Percentiles rank a stretch among this genome's conserved stretches.
These are phyloP conservation scores for Nipponia nippon DNA, from an alignment of 2,113 vertebrate genomes.

Conservation along the genomic window DNA sequence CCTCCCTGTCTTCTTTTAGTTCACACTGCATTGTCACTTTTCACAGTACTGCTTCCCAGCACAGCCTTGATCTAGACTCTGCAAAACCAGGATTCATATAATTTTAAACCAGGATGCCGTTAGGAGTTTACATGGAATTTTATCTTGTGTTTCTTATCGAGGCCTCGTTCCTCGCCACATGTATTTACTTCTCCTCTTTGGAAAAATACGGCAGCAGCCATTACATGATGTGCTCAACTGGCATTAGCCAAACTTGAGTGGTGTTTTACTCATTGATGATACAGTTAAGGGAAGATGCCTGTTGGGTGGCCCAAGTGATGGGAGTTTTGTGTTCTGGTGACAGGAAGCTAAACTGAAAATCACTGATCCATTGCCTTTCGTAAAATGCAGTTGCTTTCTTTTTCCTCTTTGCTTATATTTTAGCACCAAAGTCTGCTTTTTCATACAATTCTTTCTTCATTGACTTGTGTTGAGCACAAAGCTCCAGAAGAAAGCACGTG, in stretches of 20 bases:
- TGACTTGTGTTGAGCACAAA: not conserved
- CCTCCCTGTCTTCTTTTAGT: not conserved
- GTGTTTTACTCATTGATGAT: rapidly evolving
- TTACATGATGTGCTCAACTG: rapidly evolving
- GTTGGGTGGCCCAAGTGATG: rapidly evolving
- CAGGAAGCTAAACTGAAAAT: not conserved
- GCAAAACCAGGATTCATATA: rapidly evolving
- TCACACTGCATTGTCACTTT: rapidly evolving
- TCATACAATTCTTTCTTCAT: rapidly evolving
- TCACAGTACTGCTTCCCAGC: not conserved
- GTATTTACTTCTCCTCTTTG: not conserved
- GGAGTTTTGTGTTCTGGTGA: rapidly evolving
- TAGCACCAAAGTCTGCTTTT: not conserved
- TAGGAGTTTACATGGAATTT: rapidly evolving
- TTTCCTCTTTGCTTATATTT: not conserved
- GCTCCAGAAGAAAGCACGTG: rapidly evolving
- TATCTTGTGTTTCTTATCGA: rapidly evolving
- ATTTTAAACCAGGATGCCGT: rapidly evolving
- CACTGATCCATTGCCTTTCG: rapidly evolving
- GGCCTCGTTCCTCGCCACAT: rapidly evolving
- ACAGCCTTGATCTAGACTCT: rapidly evolving
- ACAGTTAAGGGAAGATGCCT: rapidly evolving
- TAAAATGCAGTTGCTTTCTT: rapidly evolving
- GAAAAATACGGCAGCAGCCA: not conserved
- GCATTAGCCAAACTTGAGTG: rapidly evolving